A percentile compares a stretch with the other conserved stretches of the same genome.
phyloP scores from a whole-genome alignment of 2,888 invertebrate genomes.

The Holacanthella duospinosa region DNA sequence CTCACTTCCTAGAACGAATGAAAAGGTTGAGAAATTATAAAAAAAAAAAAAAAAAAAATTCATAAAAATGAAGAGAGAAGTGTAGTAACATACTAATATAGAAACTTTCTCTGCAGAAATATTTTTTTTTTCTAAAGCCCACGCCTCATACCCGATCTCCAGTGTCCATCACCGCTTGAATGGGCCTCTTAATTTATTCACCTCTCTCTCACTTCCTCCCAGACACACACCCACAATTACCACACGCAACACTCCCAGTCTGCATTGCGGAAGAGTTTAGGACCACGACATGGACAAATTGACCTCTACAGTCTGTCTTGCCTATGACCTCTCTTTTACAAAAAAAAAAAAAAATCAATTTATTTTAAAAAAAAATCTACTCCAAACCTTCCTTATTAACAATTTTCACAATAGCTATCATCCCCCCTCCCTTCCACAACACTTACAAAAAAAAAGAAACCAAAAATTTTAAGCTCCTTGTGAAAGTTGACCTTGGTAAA shows the following conservation, averaged over 20 bases:
- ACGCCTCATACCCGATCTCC: background rate
- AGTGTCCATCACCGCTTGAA: background rate
- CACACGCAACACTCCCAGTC: slow-evolving; percentile 1
- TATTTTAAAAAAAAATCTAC: background rate
- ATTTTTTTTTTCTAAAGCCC: background rate
- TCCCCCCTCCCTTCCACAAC: too few relatives aligned
- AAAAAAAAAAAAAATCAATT: too few relatives aligned
- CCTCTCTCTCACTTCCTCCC: slow-evolving; percentile 2
- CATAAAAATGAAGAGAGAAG: too few relatives aligned
- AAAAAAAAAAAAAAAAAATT: too few relatives aligned
- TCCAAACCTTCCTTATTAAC: background rate
- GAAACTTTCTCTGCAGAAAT: background rate
- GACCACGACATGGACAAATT: background rate
- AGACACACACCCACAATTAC: slow-evolving; percentile 4
- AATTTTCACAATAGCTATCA: background rate
- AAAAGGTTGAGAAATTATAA: too few relatives aligned
- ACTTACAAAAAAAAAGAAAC: too few relatives aligned
- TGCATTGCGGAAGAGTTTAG: slow-evolving; percentile 1
- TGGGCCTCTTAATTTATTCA: slow-evolving; percentile 3
- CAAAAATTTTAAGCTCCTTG: too few relatives aligned
- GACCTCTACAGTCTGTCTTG: too few relatives aligned
- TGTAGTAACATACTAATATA: too few relatives aligned
- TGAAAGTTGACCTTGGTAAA: too few relatives aligned
- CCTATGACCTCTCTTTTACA: too few relatives aligned
- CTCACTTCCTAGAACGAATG: too few relatives aligned